Evolutionary conservation across 1,140 invertebrate species (phyloP).

Genomic region (Platyscapa corneri): DNA sequence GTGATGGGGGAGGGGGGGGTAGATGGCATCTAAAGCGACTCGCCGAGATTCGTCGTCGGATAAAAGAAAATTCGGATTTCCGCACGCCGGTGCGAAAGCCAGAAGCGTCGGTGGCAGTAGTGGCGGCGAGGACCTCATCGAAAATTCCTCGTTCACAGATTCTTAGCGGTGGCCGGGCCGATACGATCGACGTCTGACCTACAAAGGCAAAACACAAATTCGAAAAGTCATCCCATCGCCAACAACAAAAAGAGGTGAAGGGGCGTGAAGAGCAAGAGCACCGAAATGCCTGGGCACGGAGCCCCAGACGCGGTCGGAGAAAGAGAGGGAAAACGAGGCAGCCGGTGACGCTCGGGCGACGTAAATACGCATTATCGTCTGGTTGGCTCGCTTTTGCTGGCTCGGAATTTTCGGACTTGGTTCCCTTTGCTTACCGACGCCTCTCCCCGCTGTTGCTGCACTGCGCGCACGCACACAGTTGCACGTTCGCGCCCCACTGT

Average conservation of each 20-base stretch:
- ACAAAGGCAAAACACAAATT: conserved; percentile 4
- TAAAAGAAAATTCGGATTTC: no score
- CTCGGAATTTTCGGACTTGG: conserved; percentile 38
- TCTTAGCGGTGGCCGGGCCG: neutral
- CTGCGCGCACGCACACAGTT: no score
- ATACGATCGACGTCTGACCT: neutral
- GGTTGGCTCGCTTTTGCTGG: neutral
- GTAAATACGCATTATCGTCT: conserved; percentile 46
- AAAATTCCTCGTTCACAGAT: neutral
- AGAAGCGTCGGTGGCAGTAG: no score
- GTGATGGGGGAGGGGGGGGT: no score
- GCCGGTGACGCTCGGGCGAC: conserved; percentile 1
- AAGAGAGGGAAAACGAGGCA: neutral
- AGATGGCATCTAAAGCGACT: no score
- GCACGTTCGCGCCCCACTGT: no score
- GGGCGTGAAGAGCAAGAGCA: neutral
- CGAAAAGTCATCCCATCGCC: neutral
- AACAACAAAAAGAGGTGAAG: conserved; percentile 8
- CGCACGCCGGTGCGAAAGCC: no score
- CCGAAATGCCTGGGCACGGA: neutral
- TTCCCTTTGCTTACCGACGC: neutral
- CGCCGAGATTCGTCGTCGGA: no score
- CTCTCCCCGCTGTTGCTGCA: neutral
- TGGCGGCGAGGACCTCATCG: no score
- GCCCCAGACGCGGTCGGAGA: neutral